Evolutionary conservation across 2,888 invertebrate genomes (phyloP).

Genomic region (Neoaliturus tenellus): DNA sequence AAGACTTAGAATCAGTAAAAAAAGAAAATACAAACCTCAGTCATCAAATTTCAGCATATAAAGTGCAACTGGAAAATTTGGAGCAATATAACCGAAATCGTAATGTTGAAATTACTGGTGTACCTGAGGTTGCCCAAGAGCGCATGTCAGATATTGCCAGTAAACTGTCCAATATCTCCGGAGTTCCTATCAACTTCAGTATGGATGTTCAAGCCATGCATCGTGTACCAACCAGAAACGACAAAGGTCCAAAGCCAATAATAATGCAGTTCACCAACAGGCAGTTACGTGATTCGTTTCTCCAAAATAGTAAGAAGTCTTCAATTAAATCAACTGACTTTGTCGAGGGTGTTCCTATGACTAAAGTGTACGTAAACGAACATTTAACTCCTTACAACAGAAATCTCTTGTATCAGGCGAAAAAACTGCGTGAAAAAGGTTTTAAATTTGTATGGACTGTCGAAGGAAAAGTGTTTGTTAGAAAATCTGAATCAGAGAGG

Average conservation of each 20-base stretch:
- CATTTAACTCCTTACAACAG: not conserved
- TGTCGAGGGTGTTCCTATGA: not conserved
- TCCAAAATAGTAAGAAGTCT: not conserved
- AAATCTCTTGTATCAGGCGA: not conserved
- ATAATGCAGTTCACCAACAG: not conserved
- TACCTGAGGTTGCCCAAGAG: no score
- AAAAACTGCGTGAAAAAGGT: not conserved
- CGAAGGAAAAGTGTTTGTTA: not conserved
- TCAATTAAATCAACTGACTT: not conserved
- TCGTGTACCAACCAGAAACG: not conserved
- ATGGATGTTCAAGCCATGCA: not conserved
- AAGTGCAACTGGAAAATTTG: no score
- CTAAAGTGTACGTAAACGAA: not conserved
- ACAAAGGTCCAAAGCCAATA: not conserved
- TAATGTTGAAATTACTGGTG: no score
- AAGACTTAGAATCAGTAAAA: no score
- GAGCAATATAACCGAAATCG: no score
- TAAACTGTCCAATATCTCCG: no score
- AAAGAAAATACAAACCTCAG: no score
- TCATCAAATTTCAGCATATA: no score
- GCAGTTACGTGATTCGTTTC: not conserved
- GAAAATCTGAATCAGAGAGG: not conserved
- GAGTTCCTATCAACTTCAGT: no score
- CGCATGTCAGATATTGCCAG: no score
- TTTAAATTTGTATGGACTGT: not conserved